Base-by-base conservation (phyloP, 2,888 invertebrate genomes). In the Chymomyza fuscimana region DNA sequence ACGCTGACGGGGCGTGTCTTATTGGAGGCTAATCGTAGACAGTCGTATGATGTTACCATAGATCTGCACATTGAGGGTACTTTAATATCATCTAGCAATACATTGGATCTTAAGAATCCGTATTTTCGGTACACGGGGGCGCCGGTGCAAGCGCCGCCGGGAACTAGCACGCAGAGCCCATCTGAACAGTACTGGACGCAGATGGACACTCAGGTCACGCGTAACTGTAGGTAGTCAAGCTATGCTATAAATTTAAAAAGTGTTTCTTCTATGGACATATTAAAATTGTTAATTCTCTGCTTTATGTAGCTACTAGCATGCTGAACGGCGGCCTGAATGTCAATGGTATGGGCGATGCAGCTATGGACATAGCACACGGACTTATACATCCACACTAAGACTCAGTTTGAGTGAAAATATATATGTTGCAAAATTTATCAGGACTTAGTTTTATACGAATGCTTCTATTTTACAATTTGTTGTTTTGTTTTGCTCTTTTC, bases 21-120 rank as follows among this genome's bases (percentile, higher is more conserved):
- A 70, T 93, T 99, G 79, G 93, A 96, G 77, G 98, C 99, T 15
- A 99, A 99, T 92, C 97, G 97, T 92, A 95, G 98, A 91, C 99
- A 99, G 93, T 99, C 99, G 88, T 99, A 99, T 90, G 99, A 99
- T 93, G 99, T 99, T 4, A 98, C 98, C 16, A 98, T 99, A 91
- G 98, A 98, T 86, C 93, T 99, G 80, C 95, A 95, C 81, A 94
- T 98, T 73, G 98, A 98, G 91, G 98, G 98, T 52, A 97, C 97
- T 12, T 95, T 94, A 70, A 94, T 96, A 86, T 95, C 95, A 73
- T 97, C 97, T 52, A 95, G 95, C 76, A 99, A 99, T 91, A 97
- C 97, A 16, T 93, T 99, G 89, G 99, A 99, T 92, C 93, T 99
- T 88, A 99, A 99, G 93, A 99, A 99, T 93, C 99, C 99, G 0